Evolutionary conservation across 1,140 invertebrate genomes (phyloP).

Genomic region (Neodiprion lecontei): DNA sequence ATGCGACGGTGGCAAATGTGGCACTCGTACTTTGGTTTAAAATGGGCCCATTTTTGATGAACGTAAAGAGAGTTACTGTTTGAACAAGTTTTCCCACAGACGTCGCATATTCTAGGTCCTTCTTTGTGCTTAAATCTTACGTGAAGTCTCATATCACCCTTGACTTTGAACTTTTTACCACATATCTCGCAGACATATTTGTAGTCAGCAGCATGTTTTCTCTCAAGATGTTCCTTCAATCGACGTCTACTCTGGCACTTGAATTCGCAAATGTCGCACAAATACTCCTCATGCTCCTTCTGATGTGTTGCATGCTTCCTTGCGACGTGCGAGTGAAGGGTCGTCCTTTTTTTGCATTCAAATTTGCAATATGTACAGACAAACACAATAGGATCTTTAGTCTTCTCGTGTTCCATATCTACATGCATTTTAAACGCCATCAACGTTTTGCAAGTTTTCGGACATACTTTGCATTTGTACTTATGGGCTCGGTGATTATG

Average conservation of each 20-base stretch:
- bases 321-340: conserved; percentile 31
- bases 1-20: conserved; percentile 55
- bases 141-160: conserved; percentile 70
- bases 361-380: conserved; percentile 31
- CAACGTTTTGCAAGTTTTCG: conserved; percentile 35
- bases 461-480: conserved; percentile 42
- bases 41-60: conserved; percentile 51
- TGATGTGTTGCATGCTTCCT: conserved; percentile 31
- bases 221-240: conserved; percentile 52
- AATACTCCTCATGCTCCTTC: neutral
- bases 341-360: conserved; percentile 29
- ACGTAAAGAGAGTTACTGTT: conserved; percentile 45
- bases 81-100: conserved; percentile 58
- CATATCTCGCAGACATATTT: conserved; percentile 64
- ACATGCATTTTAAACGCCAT: conserved; percentile 38
- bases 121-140: conserved; percentile 67
- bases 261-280: conserved; percentile 54
- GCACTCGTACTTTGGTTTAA: conserved; percentile 51
- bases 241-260: conserved; percentile 59
- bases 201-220: conserved; percentile 57
- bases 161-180: conserved; percentile 65
- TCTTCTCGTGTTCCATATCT: conserved; percentile 30
- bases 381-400: neutral
- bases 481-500: conserved; percentile 34
- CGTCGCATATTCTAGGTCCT: conserved; percentile 58